phyloP scores from a whole-genome alignment of 2,888 invertebrate genomes.

The Platynereis dumerilii region DNA sequence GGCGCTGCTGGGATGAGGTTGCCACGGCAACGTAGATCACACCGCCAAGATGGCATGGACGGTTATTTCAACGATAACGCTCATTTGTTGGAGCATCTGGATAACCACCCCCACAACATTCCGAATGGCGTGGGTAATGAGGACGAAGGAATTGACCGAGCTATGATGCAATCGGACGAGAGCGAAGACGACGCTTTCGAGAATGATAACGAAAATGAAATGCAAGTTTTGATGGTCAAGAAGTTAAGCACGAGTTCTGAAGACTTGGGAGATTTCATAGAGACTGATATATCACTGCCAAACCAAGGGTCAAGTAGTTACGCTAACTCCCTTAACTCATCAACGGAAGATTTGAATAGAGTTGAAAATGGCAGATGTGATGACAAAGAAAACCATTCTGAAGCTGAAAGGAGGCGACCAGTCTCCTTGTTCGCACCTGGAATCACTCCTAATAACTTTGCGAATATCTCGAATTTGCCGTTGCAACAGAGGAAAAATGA shows the following conservation, averaged over 20 bases:
- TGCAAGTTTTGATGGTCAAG: conserved; percentile 2
- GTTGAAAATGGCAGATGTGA: too few species aligned
- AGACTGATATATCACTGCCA: conserved; percentile 45
- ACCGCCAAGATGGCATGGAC: conserved; percentile 22
- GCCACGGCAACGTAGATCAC: too few species aligned
- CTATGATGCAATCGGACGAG: neutral
- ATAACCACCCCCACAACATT: neutral
- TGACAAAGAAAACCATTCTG: too few species aligned
- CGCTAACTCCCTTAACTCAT: neutral
- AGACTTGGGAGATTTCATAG: conserved; percentile 58
- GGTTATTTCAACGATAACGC: conserved; percentile 29
- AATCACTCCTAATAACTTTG: too few species aligned
- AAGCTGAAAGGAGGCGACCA: too few species aligned
- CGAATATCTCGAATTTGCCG: too few species aligned
- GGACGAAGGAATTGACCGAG: neutral
- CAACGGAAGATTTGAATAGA: neutral
- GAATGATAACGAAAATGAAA: too few species aligned
- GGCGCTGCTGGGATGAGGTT: too few species aligned
- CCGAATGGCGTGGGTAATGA: conserved; percentile 5
- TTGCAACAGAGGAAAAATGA: too few species aligned
- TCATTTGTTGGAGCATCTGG: conserved; percentile 26
- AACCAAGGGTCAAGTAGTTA: neutral
- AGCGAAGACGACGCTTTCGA: too few species aligned
- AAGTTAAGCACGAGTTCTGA: conserved; percentile 35
- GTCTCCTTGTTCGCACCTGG: too few species aligned